Base-by-base conservation (phyloP, 2,797 vertebrate genomes). In the Sardinella longiceps region DNA sequence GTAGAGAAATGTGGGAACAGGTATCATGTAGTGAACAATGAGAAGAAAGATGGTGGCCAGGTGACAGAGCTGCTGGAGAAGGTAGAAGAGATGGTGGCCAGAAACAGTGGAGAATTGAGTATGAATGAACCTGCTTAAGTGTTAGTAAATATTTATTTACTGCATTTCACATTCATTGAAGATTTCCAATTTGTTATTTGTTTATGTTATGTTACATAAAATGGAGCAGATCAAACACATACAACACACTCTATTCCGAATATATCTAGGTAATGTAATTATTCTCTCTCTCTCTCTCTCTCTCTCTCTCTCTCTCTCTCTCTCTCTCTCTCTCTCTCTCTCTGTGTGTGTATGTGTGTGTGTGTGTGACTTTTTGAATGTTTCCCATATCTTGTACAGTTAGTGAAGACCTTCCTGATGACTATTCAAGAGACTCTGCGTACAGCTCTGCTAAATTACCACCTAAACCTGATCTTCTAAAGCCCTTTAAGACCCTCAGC, bases 1-100 rank as follows among this genome's bases (percentile, higher is more conserved):
- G n/a, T n/a, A n/a, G n/a, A n/a, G n/a, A n/a, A n/a, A n/a, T n/a
- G n/a, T n/a, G n/a, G n/a, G n/a, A n/a, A n/a, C n/a, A n/a, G n/a
- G n/a, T n/a, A n/a, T n/a, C n/a, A 51, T 23, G 82, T 85, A 6
- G 37, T 88, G 48, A 46, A 56, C 14, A 89, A 87, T 58, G 56
- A 6, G 80, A 43, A 37, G 66, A 37, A 5, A 1, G 66, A 74
- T 74, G 66, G 30, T 74, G 66, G 6, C 2, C 15, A 58, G 30
- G 33, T 81, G 43, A 56, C 10, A 6, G 66, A 74, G 30, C 84
- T 87, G 63, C 82, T 88, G 14, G 51, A 85, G 33, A 74, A 15
- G 12, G 37, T 20, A 74, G 66, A 74, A 37, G 66, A 74, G 18
- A 74, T 74, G 66, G 66, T 74, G 66, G 30, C 12, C 15, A 1